phyloP scores from a whole-genome alignment of 1,140 invertebrate genomes.

The Macrosteles quadrilineatus region DNA sequence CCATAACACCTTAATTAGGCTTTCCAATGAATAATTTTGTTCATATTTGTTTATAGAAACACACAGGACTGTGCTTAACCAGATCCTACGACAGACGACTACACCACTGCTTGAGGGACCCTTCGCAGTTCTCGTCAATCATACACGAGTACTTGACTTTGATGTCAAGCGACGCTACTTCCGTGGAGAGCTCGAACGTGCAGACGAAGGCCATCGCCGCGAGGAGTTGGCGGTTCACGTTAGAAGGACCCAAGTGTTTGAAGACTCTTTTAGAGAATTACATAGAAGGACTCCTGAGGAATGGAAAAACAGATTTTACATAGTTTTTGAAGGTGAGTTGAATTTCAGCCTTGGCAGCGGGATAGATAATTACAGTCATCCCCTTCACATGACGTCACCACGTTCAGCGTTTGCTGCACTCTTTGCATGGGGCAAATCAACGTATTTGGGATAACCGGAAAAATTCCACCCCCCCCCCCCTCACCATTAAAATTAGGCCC shows the following conservation, averaged over 20 bases:
- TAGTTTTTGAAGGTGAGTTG: slow-evolving; percentile 84
- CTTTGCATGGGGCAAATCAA: too few species aligned
- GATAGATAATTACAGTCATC: too few species aligned
- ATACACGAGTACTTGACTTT: slow-evolving; percentile 88
- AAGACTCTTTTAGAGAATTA: slow-evolving; percentile 89
- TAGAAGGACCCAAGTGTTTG: slow-evolving; percentile 83
- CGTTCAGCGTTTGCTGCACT: too few species aligned
- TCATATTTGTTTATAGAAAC: slow-evolving; percentile 75
- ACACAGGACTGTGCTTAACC: slow-evolving; percentile 88
- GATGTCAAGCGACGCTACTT: slow-evolving; percentile 92
- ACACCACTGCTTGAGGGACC: slow-evolving; percentile 85
- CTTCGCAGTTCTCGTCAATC: slow-evolving; percentile 87
- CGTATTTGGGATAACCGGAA: too few species aligned
- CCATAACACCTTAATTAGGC: too few species aligned
- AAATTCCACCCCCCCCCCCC: too few species aligned
- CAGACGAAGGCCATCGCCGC: slow-evolving; percentile 77
- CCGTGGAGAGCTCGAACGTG: slow-evolving; percentile 79
- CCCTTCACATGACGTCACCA: too few species aligned
- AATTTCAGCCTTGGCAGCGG: too few species aligned
- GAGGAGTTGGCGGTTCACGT: slow-evolving; percentile 92
- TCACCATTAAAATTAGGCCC: too few species aligned
- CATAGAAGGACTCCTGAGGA: slow-evolving; percentile 83
- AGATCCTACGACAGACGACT: slow-evolving; percentile 86
- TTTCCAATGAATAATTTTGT: too few species aligned
- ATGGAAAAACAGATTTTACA: slow-evolving; percentile 95